These are phyloP conservation scores for Caenorhabditis sinica DNA, from an alignment of 2,888 invertebrate species.

Conservation along the genomic window DNA sequence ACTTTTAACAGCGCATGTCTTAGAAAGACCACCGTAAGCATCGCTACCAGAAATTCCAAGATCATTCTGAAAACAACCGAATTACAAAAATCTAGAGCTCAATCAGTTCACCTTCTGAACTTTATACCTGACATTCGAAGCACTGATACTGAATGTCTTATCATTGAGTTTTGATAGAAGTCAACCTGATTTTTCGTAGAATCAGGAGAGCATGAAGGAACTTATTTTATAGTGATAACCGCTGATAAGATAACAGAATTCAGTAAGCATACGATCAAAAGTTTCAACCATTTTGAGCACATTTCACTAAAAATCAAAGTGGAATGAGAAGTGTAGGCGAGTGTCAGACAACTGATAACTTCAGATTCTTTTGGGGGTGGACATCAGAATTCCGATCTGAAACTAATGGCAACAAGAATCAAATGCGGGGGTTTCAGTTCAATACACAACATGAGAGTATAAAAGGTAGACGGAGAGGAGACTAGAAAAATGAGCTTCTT, in stretches of 20 bases:
- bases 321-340: slow-evolving; percentile 39
- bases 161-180: slow-evolving; percentile 16
- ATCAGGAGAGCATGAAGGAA: slow-evolving; percentile 5
- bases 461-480: neutral
- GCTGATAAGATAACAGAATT: slow-evolving; percentile 41
- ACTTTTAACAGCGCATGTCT: neutral
- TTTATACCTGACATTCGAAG: slow-evolving; percentile 12
- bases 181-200: slow-evolving; percentile 14
- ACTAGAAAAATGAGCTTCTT: neutral
- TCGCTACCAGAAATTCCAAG: neutral
- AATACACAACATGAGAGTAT: neutral
- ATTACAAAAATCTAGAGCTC: neutral
- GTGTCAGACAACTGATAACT: slow-evolving; percentile 24
- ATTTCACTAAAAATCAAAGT: slow-evolving; percentile 42
- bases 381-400: slow-evolving; percentile 9
- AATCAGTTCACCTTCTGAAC: slow-evolving; percentile 13
- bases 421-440: slow-evolving; percentile 21
- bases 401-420: slow-evolving; percentile 23
- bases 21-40: neutral
- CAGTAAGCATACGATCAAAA: slow-evolving; percentile 25
- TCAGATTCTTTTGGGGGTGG: neutral
- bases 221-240: slow-evolving; percentile 30
- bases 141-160: slow-evolving; percentile 7
- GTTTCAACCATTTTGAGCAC: slow-evolving; percentile 34
- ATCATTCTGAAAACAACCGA: neutral